Evolutionary conservation across 2,888 invertebrate genomes (phyloP).

Genomic region (Drosophila anomalipes): DNA sequence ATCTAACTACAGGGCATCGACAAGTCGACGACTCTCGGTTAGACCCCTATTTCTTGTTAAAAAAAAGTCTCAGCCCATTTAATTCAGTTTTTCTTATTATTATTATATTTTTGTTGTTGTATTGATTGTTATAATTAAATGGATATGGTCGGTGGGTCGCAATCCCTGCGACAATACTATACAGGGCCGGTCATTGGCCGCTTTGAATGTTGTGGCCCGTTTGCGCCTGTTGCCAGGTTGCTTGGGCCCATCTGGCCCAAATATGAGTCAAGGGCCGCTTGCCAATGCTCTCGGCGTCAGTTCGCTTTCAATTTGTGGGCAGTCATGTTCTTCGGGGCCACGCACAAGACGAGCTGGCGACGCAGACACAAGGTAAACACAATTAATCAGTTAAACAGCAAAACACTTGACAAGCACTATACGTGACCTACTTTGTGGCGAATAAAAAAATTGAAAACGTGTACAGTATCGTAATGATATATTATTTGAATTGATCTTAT

Average conservation of each 20-base stretch:
- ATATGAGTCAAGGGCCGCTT: constrained; percentile 29
- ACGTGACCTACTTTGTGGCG: background rate
- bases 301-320: constrained; percentile 62
- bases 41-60: background rate
- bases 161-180: constrained; percentile 9
- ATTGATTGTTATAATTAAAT: constrained; percentile 57
- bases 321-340: constrained; percentile 69
- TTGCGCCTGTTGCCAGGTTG: constrained; percentile 68
- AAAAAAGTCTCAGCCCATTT: background rate
- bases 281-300: constrained; percentile 44
- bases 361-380: constrained; percentile 57
- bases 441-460: background rate
- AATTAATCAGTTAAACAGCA: constrained; percentile 25
- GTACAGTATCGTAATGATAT: background rate
- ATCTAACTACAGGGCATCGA: background rate
- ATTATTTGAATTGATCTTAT: background rate
- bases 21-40: background rate
- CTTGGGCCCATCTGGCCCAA: constrained; percentile 32
- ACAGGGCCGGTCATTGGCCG: constrained; percentile 36
- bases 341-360: constrained; percentile 51
- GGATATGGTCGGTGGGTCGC: background rate
- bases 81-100: background rate
- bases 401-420: background rate
- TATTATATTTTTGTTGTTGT: constrained; percentile 11
- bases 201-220: constrained; percentile 63